Percentiles rank a stretch among this genome's conserved stretches.
phyloP scores from a whole-genome alignment of 2,888 invertebrate genomes.

The Eupeodes luniger region DNA sequence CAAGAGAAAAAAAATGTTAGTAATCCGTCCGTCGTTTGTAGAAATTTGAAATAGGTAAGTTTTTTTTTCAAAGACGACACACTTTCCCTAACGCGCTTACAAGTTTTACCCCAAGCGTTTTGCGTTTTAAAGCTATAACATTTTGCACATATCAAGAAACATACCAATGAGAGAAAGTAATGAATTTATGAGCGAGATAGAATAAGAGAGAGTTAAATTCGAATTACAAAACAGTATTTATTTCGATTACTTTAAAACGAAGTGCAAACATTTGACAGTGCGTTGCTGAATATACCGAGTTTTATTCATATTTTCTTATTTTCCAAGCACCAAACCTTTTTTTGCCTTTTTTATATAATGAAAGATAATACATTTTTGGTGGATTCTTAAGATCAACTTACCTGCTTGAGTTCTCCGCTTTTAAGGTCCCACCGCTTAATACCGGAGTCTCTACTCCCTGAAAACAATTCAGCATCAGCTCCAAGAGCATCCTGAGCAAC shows the following conservation, averaged over 20 bases:
- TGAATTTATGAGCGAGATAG: conserved; percentile 26
- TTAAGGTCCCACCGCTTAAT: conserved; percentile 93
- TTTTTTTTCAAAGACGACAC: conserved; percentile 38
- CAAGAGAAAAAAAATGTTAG: conserved; percentile 7
- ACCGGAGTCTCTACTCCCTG: conserved; percentile 93
- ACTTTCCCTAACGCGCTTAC: conserved; percentile 60
- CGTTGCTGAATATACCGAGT: conserved; percentile 38
- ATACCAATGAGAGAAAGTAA: conserved; percentile 66
- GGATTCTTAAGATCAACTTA: conserved; percentile 43
- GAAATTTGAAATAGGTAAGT: conserved; percentile 12
- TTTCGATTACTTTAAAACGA: neutral
- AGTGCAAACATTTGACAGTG: conserved; percentile 48
- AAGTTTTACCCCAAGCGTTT: conserved; percentile 59
- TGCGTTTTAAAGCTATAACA: conserved; percentile 58
- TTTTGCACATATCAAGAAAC: conserved; percentile 50
- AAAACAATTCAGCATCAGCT: conserved; percentile 86
- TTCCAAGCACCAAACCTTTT: conserved; percentile 37
- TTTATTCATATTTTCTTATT: conserved; percentile 1
- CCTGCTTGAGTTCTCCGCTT: conserved; percentile 81
- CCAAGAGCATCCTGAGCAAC: conserved; percentile 86
- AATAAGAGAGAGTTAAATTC: conserved; percentile 26
- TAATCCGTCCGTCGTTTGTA: neutral
- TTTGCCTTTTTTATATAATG: conserved; percentile 50
- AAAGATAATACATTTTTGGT: neutral
- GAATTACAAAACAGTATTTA: neutral